phyloP scores from a whole-genome alignment of 53 echinoderm and acorn worm genomes.

The Hippasteria phrygiana region DNA sequence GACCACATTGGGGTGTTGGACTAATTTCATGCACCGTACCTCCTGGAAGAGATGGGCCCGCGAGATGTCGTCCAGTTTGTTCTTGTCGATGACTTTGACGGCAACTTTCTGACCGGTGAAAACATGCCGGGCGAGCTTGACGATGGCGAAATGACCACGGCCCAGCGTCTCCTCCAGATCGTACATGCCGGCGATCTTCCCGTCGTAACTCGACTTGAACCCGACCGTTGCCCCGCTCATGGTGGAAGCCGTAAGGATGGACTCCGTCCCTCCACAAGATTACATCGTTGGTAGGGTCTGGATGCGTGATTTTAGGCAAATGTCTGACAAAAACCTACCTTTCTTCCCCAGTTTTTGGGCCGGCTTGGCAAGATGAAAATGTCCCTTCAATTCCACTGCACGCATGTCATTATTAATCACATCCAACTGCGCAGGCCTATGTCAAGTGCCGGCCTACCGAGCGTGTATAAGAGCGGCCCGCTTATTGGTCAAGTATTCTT shows the following conservation, averaged over 20 bases:
- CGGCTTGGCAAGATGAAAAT: conserved; percentile 14
- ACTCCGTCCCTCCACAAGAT: not conserved
- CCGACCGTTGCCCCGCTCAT: conserved; percentile 69
- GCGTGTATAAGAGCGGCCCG: not conserved
- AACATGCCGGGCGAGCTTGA: conserved; percentile 96
- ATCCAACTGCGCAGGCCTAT: not conserved
- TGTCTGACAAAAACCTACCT: not conserved
- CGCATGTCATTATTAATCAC: not conserved
- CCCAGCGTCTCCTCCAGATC: conserved; percentile 96
- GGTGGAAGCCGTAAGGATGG: conserved; percentile 47
- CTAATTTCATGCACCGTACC: conserved; percentile 97
- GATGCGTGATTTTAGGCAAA: not conserved
- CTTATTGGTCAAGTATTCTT: not conserved
- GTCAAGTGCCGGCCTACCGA: not conserved
- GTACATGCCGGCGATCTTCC: conserved; percentile 98
- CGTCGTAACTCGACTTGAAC: conserved; percentile 78
- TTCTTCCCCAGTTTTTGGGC: not conserved
- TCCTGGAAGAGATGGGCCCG: conserved; percentile 97
- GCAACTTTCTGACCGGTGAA: conserved; percentile 97
- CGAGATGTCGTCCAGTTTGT: conserved; percentile 93
- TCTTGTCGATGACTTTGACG: conserved; percentile 99
- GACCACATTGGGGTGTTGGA: conserved; percentile 97
- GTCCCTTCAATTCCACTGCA: not conserved
- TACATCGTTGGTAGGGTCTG: conserved; percentile 20
- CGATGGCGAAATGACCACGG: conserved; percentile 99